Base-by-base conservation (phyloP, 2,888 invertebrate genomes). In the Deilephila porcellus region DNA sequence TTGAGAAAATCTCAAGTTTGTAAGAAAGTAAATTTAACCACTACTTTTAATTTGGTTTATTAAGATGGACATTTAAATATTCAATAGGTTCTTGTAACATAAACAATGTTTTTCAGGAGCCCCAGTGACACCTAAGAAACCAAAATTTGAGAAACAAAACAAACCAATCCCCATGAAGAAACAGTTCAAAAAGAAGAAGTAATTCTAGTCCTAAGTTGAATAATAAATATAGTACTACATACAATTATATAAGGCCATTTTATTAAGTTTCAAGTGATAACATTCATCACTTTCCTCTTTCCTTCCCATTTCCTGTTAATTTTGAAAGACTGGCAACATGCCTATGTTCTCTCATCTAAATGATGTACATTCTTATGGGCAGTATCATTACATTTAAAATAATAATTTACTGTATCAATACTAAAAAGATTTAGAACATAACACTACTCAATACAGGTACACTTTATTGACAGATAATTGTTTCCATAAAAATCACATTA, bases 171-270 rank as follows among this genome's bases (percentile, higher is more conserved):
- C 88, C 2, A 77, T 85, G 71, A 90, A 90, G 76, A 92, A 92
- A 79, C 88, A 90, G 73, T 90, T 91, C 73, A 93, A 92, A 76
- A 93, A 90, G 84, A 91, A 88, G 77, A 86, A 90, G 82, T 88
- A 83, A 85, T 52, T 52, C 45, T 67, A 67, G 25, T 67, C 20
- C 52, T 67, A 67, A 67, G 67, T 17, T 25, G 3, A 67, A 67
- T 67, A 11, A 37, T 32, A 63, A 34, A 19, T 8, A 37, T n/a
- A 3, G 29, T 60, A 60, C 17, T 32, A 62, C 25, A 19, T 62
- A 81, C 81, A 85, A 81, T 37, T 37, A 8, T 8, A 37, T 37
- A 37, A 37, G 7, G 37, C 1, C 37, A 37, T 37, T 32, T 37
- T 37, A 37, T 37, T 37, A 7, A 37, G 37, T 6, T 37, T 37